A percentile compares a stretch with the other conserved stretches of the same genome.
These are phyloP conservation scores for Masticophis lateralis DNA, from an alignment of 2,797 vertebrate genomes.

Conservation along the genomic window DNA sequence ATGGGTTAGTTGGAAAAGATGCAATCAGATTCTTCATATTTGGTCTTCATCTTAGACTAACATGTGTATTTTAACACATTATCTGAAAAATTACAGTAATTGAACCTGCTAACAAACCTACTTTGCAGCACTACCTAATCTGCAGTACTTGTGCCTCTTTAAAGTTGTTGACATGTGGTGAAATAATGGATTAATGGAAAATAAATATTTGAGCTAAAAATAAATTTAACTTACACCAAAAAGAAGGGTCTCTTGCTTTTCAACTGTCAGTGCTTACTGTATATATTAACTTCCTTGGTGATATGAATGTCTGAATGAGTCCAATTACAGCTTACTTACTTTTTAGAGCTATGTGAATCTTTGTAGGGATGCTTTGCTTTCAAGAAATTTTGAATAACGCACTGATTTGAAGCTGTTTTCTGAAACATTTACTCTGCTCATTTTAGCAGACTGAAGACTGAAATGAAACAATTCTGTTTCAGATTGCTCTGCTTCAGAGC, in stretches of 20 bases:
- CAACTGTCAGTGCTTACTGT: background rate
- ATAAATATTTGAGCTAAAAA: background rate
- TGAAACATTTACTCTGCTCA: background rate
- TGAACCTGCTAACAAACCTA: background rate
- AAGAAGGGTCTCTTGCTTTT: background rate
- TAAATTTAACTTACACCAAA: background rate
- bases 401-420: background rate
- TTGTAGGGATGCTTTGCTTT: background rate
- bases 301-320: background rate
- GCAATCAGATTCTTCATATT: background rate
- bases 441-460: background rate
- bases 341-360: background rate
- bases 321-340: background rate
- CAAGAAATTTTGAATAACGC: background rate
- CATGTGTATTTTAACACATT: background rate
- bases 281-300: background rate
- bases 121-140: accelerated
- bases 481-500: background rate
- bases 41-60: background rate
- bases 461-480: background rate
- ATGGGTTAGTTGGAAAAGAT: background rate
- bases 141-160: background rate
- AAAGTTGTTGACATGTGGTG: background rate
- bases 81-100: background rate
- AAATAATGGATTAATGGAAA: background rate